Evolutionary conservation across 2,113 vertebrate species (phyloP).

Genomic region (Oenanthe oenanthe): DNA sequence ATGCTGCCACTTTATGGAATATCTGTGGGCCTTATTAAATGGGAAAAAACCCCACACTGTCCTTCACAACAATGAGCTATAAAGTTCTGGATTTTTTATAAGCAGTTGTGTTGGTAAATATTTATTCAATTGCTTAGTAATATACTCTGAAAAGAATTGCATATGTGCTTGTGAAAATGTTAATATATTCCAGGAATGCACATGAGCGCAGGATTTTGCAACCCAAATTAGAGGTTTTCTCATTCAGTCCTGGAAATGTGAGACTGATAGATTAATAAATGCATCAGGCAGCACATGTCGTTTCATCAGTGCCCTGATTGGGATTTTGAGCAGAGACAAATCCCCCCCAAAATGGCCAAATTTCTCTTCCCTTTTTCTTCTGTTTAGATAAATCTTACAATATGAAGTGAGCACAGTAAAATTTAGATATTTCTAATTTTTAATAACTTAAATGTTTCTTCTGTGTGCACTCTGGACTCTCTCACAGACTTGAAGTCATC

Average conservation of each 20-base stretch:
- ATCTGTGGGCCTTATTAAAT: neutral
- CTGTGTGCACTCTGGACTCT: neutral
- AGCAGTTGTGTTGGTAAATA: neutral
- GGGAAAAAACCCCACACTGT: neutral
- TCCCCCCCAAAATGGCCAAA: neutral
- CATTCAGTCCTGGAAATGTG: neutral
- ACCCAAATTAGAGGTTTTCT: neutral
- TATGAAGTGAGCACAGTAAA: neutral
- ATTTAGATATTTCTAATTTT: neutral
- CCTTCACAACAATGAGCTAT: neutral
- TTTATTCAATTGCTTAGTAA: neutral
- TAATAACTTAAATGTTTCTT: neutral
- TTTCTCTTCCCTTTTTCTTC: neutral
- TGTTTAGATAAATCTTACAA: neutral
- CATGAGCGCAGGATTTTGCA: neutral
- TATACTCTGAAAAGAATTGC: neutral
- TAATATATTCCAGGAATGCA: neutral
- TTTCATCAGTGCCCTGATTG: neutral
- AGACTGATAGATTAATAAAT: neutral
- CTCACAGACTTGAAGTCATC: neutral
- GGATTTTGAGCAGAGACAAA: neutral
- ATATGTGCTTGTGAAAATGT: neutral
- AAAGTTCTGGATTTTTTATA: neutral
- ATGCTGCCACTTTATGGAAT: neutral
- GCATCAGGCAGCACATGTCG: neutral